Conservation (phyloP, 1,140 invertebrate species). For the Helicoverpa armigera region DNA sequence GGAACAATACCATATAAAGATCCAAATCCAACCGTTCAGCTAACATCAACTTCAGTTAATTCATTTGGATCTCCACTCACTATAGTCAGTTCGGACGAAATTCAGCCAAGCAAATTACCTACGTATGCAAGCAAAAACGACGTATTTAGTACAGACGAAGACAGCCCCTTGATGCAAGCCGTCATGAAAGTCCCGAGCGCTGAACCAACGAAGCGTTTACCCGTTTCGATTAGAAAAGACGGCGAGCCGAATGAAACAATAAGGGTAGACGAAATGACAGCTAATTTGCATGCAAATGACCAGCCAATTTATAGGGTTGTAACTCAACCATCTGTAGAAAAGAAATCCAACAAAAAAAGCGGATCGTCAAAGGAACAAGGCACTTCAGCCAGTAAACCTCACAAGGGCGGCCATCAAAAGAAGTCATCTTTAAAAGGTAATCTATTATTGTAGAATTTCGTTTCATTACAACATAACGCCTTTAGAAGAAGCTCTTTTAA, state of each 20-base stretch:
- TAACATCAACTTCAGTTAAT: conserved; percentile 54
- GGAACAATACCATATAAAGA: conserved; percentile 51
- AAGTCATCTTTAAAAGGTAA: conserved; percentile 80
- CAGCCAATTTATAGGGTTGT: conserved; percentile 84
- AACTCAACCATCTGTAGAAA: conserved; percentile 78
- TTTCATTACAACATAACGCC: not conserved
- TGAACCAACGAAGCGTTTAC: conserved; percentile 73
- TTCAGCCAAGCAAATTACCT: conserved; percentile 74
- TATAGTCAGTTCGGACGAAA: conserved; percentile 65
- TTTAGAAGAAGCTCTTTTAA: conserved; percentile 1
- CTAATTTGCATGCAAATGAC: conserved; percentile 82
- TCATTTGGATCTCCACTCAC: conserved; percentile 60
- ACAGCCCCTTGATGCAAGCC: conserved; percentile 78
- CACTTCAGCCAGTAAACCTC: conserved; percentile 62
- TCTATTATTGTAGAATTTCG: not conserved
- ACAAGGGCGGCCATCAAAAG: conserved; percentile 80
- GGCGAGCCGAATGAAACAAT: conserved; percentile 76
- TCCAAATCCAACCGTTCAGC: conserved; percentile 40
- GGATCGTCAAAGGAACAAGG: conserved; percentile 70
- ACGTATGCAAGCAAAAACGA: conserved; percentile 77
- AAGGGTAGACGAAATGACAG: conserved; percentile 78
- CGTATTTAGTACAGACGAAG: conserved; percentile 75
- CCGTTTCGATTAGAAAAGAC: conserved; percentile 75
- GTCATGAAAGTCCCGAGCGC: conserved; percentile 75
- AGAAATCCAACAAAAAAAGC: conserved; percentile 77